Base-by-base conservation (phyloP, 2,113 vertebrate species). In the Psittacula cyanocephala region DNA sequence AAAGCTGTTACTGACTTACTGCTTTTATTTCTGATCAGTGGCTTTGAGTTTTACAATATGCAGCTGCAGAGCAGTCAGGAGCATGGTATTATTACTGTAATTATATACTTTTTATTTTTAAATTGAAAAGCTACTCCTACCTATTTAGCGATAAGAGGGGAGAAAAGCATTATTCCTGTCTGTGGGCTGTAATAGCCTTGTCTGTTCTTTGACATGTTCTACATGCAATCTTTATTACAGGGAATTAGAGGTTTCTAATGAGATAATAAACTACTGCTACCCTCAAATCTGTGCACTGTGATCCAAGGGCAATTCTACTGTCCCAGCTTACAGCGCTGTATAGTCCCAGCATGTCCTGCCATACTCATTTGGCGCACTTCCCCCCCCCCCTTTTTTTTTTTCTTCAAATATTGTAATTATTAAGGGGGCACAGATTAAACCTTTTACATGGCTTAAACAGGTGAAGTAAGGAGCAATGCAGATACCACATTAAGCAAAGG, bases 221-320 rank as follows among this genome's bases (percentile, higher is more conserved):
- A 79, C 81, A 76, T 65, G 41, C 52, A 72, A n/a, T 78, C 65
- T 82, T 85, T 94, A 80, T 94, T 65, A 76, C 47, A 59, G 75
- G 57, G 84, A 82, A 86, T 94, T 80, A 93, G 70, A 74, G 85
- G 74, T 90, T 91, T 96, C 83, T 79, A 74, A 88, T 86, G 86
- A 87, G 89, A 95, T 95, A 96, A 97, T 91, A 96, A 97, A 96
- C 90, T 95, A 95, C 83, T 92, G 60, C 88, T 93, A 85, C 94
- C 55, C 62, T 87, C 70, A 59, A 60, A 96, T 97, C 71, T 86
- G 31, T 84, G 81, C 83, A 72, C 86, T 81, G 3, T 76, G 83
- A 86, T 93, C 49, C 74, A 89, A 91, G 35, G 69, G 60, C 83
- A 92, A 7, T 75, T 75, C 62, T 75, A 6, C 55, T 49, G 31